Evolutionary conservation across 2,888 invertebrate species (phyloP).

Genomic region (Conus canariensis): DNA sequence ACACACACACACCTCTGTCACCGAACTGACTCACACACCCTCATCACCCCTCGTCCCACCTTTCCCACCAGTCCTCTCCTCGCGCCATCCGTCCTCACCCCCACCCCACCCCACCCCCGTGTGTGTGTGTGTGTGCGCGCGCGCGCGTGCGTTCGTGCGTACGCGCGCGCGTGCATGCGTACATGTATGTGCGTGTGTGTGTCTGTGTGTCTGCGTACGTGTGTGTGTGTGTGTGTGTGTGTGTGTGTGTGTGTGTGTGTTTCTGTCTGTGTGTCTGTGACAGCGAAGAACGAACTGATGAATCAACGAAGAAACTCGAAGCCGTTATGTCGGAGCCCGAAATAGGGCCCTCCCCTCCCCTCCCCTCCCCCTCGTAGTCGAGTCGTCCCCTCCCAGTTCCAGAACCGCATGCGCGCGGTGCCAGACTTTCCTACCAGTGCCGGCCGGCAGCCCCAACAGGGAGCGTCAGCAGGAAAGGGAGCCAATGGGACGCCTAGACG

Average conservation of each 20-base stretch:
- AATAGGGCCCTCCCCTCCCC: neutral
- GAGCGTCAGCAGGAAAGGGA: neutral
- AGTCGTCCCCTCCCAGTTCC: neutral
- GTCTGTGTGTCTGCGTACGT: neutral
- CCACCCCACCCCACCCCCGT: no score
- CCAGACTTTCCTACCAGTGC: neutral
- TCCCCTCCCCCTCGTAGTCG: neutral
- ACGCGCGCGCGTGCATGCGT: neutral
- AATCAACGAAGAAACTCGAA: neutral
- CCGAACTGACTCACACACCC: no score
- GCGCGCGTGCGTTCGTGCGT: conserved; percentile 3
- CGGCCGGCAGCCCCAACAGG: neutral
- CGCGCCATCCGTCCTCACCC: no score
- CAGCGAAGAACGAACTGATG: no score
- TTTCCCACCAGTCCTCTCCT: no score
- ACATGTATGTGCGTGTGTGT: neutral
- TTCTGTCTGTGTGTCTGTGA: no score
- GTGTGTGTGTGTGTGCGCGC: neutral
- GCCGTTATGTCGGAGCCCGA: neutral
- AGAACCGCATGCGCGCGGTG: neutral
- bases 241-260: no score
- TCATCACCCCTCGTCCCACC: no score
- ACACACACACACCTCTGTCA: no score
- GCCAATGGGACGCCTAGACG: neutral
- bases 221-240: no score